Conservation (phyloP, 2,888 invertebrate species). For the Latrodectus hesperus region DNA sequence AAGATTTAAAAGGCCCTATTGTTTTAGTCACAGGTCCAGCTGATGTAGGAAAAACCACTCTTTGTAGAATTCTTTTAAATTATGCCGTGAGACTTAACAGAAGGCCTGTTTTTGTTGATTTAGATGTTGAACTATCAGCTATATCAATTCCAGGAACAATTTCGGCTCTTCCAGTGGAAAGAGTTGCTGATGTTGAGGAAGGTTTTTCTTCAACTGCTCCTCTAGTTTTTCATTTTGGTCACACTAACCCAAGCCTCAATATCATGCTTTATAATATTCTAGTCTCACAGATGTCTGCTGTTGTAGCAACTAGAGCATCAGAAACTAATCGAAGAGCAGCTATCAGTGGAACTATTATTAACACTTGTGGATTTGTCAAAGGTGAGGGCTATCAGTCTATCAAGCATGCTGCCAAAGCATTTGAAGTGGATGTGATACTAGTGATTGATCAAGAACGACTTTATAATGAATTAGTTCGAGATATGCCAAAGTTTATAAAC, state of each 20-base stretch:
- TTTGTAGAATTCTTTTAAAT: conserved; percentile 90
- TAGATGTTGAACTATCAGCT: conserved; percentile 92
- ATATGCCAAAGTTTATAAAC: conserved; percentile 94
- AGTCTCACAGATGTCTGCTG: conserved; percentile 88
- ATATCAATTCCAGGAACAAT: conserved; percentile 94
- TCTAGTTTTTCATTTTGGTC: conserved; percentile 94
- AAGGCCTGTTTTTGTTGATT: conserved; percentile 90
- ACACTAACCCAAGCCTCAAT: conserved; percentile 85
- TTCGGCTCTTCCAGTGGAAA: conserved; percentile 91
- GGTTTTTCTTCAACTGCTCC: conserved; percentile 96
- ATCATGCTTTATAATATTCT: conserved; percentile 88
- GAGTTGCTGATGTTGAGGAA: conserved; percentile 94
- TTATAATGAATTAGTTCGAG: conserved; percentile 93
- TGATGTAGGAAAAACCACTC: conserved; percentile 97
- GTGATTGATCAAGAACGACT: conserved; percentile 97
- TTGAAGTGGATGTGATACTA: conserved; percentile 94
- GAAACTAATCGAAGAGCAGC: conserved; percentile 86
- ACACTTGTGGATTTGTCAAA: conserved; percentile 98
- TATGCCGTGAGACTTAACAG: conserved; percentile 88
- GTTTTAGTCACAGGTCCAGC: conserved; percentile 92
- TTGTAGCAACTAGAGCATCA: conserved; percentile 87
- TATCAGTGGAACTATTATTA: conserved; percentile 88
- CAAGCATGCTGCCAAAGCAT: conserved; percentile 91
- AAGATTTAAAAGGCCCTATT: conserved; percentile 83
- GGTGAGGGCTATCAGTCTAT: conserved; percentile 87